Evolutionary conservation across 2,888 invertebrate genomes (phyloP), one percentile per base, ranked within the genome.

Genomic region (Maniola hyperantus): DNA sequence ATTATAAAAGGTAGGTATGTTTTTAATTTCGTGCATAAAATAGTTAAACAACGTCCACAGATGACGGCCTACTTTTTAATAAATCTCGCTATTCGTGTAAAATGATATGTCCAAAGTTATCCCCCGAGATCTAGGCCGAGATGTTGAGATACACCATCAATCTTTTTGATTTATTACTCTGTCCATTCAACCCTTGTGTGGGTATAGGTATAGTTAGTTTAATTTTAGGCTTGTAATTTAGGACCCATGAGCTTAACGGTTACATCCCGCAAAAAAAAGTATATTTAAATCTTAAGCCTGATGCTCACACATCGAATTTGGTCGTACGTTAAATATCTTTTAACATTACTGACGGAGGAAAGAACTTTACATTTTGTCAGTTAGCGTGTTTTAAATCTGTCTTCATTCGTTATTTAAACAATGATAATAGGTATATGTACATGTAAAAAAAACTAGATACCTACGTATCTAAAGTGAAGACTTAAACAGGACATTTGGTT

Each of bases 151-250:
- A 64, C 68, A 60, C 68, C 69, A 73, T 74, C 71, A 70, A 72
- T 76, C 73, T 72, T 71, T 73, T 69, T 75, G 74, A 76, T 75
- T 73, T 72, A 74, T 72, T 68, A 66, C 66, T 61, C 36, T 69
- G 70, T 71, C 69, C 65, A 67, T 62, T 65, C 53, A 71, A 66
- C 69, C 68, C 66, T 69, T 69, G 55, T 54, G 55, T 64, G 67
- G 67, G 63, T 63, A 65, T 71, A 71, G 64, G 53, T 57, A 60
- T 70, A 71, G 69, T 64, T 66, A 66, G 70, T 70, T 68, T 70
- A 68, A 70, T 66, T 68, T 66, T 68, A 70, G 64, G 65, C 59
- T 58, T 64, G 58, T 71, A 68, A 70, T 63, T 60, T 71, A 68
- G 57, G 65, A 68, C 64, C 62, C 68, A 65, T 63, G 70, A 68